Evolutionary conservation across 2,113 vertebrate species (phyloP).

Genomic region (Rhinolophus sinicus): DNA sequence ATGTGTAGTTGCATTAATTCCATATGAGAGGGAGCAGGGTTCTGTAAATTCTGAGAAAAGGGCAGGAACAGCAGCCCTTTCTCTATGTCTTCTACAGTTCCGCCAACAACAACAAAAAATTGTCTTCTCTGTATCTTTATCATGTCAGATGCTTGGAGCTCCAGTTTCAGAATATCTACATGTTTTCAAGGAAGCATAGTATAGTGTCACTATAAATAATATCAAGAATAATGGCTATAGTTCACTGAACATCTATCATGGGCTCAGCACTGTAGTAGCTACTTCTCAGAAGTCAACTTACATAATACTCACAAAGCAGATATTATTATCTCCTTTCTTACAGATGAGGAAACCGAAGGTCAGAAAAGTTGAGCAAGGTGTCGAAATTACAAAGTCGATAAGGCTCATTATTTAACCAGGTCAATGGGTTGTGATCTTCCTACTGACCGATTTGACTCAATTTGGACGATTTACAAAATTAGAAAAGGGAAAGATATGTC

Average conservation of each 20-base stretch:
- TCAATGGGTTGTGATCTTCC: background rate
- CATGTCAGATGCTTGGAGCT: background rate
- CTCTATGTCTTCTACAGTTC: background rate
- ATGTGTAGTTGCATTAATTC: background rate
- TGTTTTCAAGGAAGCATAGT: background rate
- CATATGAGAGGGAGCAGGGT: background rate
- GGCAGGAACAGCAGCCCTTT: background rate
- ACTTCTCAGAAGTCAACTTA: background rate
- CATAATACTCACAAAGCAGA: background rate
- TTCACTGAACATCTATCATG: background rate
- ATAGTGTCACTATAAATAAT: background rate
- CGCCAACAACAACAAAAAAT: background rate
- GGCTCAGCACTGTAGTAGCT: background rate
- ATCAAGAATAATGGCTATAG: background rate
- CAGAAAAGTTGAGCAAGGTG: background rate
- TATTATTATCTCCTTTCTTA: background rate
- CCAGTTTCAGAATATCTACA: background rate
- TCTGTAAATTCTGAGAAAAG: background rate
- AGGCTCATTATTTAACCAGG: background rate
- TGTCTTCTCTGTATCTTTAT: background rate
- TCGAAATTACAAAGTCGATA: background rate
- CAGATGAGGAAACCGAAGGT: slow-evolving; percentile 10
- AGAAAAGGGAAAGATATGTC: background rate
- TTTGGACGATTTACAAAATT: background rate
- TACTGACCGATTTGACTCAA: background rate